Base-by-base conservation (phyloP, 2,888 invertebrate species). In the Polymixis lichenea region DNA sequence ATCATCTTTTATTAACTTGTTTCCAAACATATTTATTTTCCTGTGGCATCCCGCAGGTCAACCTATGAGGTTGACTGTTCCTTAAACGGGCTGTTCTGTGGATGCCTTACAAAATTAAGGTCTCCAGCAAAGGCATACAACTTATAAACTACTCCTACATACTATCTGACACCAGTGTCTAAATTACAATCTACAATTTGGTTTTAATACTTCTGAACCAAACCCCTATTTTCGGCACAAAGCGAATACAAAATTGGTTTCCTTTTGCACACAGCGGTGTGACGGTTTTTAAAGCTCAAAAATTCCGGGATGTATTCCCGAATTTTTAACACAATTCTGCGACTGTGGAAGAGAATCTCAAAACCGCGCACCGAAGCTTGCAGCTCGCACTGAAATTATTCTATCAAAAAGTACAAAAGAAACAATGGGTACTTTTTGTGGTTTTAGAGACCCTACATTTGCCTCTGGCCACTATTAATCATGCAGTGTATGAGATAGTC, bases 261-360 rank as follows among this genome's bases (percentile, higher is more conserved):
- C 19, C 17, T 60, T 43, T 78, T 38, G 49, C 15, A n/a, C 71
- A 77, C 53, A 61, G 11, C n/a, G 0, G 3, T 46, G 32, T 78
- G 25, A 43, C 58, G 17, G 19, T 78, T 78, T 77, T 3, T 15
- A 13, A 66, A 69, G 28, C 51, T 69, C 51, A 25, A 78, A 70
- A 58, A 70, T 22, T 43, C 43, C 9, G 28, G 46, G 22, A 32
- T 5, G 5, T 53, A 60, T 32, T 53, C 6, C 9, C 3, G 53
- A 46, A 61, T 71, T 55, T 77, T 61, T 22, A 0, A 49, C 53
- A 15, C 53, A 38, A 61, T 78, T 55, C 49, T 28, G 72, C 38
- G 53, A 71, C 43, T 53, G 51, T 25, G 32, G 28, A 11, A n/a
- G 6, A 19, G 13, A 71, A 70, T 71, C 51, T 71, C 58, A 60